These are phyloP conservation scores for Uropsilus gracilis DNA, from an alignment of 2,113 vertebrate species.

Conservation along the genomic window DNA sequence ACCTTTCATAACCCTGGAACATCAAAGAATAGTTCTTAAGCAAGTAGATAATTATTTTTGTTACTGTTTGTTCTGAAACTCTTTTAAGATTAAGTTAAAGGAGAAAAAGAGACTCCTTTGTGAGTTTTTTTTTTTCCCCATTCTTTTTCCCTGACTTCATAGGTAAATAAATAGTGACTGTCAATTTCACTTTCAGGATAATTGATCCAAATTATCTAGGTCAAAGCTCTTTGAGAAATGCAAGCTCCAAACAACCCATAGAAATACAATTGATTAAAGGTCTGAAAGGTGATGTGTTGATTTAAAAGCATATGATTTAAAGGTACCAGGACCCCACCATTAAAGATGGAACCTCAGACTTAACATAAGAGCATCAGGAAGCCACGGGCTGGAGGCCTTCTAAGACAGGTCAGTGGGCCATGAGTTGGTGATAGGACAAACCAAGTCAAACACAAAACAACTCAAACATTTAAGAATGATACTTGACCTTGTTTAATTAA, in stretches of 20 bases:
- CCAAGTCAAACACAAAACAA: background rate
- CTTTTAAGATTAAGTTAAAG: constrained; percentile 22
- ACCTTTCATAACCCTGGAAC: background rate
- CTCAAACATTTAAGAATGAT: background rate
- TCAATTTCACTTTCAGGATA: constrained; percentile 59
- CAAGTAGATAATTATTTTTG: constrained; percentile 23
- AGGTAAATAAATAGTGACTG: constrained; percentile 60
- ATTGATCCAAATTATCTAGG: constrained; percentile 68
- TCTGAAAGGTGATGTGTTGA: background rate
- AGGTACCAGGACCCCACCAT: background rate
- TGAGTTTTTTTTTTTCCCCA: background rate
- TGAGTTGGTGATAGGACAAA: background rate
- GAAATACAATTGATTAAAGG: constrained; percentile 62
- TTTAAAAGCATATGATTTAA: constrained; percentile 48
- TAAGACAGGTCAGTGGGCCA: background rate
- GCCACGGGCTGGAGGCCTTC: background rate
- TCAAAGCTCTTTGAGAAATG: constrained; percentile 62
- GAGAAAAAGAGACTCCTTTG: background rate
- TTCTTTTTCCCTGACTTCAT: constrained; percentile 37
- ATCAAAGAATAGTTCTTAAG: constrained; percentile 21
- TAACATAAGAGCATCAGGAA: background rate
- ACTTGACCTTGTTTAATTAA: constrained; percentile 32
- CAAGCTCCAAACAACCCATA: constrained; percentile 20
- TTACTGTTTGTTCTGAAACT: background rate
- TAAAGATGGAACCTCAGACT: constrained; percentile 7